Conservation (phyloP, 2,888 invertebrate species). For the Drosophila heteroneura region DNA sequence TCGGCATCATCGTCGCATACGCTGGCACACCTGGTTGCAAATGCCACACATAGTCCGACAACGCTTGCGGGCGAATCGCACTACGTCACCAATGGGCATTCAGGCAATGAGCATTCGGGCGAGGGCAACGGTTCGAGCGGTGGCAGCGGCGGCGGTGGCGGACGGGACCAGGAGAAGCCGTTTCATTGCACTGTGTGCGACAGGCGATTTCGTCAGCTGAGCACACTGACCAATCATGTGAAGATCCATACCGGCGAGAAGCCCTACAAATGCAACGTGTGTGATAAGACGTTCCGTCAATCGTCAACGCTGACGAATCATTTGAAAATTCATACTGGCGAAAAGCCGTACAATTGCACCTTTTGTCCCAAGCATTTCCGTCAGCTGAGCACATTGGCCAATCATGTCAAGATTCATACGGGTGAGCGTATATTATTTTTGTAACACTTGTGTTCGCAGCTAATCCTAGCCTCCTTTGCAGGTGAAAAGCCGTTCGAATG, state of each 20-base stretch:
- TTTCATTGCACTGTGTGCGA: constrained; percentile 86
- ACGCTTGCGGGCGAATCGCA: constrained; percentile 67
- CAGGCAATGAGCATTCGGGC: constrained; percentile 61
- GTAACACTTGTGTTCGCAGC: constrained; percentile 6
- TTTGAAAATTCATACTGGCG: constrained; percentile 85
- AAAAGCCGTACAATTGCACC: constrained; percentile 85
- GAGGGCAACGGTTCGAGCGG: constrained; percentile 64
- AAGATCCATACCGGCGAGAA: constrained; percentile 86
- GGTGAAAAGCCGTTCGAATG: constrained; percentile 86
- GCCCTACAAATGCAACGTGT: constrained; percentile 85
- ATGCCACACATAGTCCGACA: constrained; percentile 80
- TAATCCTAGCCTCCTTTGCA: constrained; percentile 58
- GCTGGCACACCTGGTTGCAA: constrained; percentile 78
- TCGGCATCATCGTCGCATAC: constrained; percentile 67
- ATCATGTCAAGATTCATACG: constrained; percentile 85
- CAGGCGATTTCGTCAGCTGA: constrained; percentile 85
- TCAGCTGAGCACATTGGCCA: constrained; percentile 85
- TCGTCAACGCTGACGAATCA: constrained; percentile 85
- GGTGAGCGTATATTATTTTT: constrained; percentile 69
- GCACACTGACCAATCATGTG: constrained; percentile 85
- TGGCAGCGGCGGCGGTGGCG: constrained; percentile 49
- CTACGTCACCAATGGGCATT: constrained; percentile 70
- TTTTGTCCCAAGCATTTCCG: constrained; percentile 85
- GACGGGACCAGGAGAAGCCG: constrained; percentile 83
- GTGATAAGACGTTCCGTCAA: constrained; percentile 86